Conservation (phyloP, 2,888 invertebrate genomes). For the Drosophila colorata region DNA sequence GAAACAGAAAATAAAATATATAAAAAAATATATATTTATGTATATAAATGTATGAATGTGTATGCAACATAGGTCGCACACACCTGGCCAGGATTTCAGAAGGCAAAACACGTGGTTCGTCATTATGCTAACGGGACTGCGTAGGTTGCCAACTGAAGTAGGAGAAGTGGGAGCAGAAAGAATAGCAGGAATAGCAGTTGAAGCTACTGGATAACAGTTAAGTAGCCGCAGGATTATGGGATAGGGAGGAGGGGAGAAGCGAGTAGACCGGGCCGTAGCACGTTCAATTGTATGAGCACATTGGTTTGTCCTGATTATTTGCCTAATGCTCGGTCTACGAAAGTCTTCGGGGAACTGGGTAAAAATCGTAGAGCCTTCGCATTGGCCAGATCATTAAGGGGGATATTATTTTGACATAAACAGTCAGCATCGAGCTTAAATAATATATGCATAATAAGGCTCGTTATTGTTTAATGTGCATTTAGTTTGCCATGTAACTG, state of each 20-base stretch:
- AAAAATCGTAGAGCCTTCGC: slow-evolving; percentile 8
- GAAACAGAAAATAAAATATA: slow-evolving; percentile 16
- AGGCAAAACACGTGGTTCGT: slow-evolving; percentile 28
- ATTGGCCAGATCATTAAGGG: slow-evolving; percentile 14
- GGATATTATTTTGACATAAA: slow-evolving; percentile 15
- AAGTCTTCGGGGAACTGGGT: background rate
- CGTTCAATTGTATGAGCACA: slow-evolving; percentile 33
- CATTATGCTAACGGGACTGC: slow-evolving; percentile 35
- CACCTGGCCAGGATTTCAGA: slow-evolving; percentile 30
- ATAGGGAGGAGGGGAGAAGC: too few species aligned
- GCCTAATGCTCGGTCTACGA: slow-evolving; percentile 8
- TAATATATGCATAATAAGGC: slow-evolving; percentile 9
- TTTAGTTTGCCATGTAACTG: slow-evolving; percentile 35
- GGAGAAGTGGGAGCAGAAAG: background rate
- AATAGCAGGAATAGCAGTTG: background rate
- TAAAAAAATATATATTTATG: slow-evolving; percentile 5
- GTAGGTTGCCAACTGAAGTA: background rate
- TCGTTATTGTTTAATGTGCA: slow-evolving; percentile 55
- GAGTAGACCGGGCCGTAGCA: background rate
- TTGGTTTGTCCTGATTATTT: slow-evolving; percentile 43
- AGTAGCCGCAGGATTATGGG: background rate
- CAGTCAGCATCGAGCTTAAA: background rate
- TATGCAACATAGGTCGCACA: slow-evolving; percentile 4
- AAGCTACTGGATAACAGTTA: slow-evolving; percentile 19
- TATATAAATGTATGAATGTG: slow-evolving; percentile 6